Conservation (phyloP, 1,140 invertebrate genomes). For the Pararge aegeria region DNA sequence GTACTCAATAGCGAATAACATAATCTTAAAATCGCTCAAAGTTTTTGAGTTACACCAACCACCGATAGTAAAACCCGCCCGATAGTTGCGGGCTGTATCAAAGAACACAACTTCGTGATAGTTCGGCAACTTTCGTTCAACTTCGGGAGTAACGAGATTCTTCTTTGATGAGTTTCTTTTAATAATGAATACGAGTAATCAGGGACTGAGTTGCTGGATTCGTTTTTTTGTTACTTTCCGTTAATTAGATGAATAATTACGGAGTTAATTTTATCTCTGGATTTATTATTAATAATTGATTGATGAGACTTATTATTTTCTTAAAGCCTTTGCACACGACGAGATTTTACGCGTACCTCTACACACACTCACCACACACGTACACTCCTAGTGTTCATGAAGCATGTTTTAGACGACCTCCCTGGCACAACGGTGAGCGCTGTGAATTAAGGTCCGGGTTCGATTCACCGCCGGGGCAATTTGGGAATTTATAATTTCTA, state of each 20-base stretch:
- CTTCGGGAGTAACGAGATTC: slow-evolving; percentile 52
- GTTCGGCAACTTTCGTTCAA: slow-evolving; percentile 41
- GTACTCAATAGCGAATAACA: no score
- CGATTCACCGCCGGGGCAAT: no score
- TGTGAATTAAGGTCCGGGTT: no score
- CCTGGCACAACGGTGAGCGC: no score
- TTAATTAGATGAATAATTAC: not conserved
- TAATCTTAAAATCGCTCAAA: slow-evolving; percentile 2
- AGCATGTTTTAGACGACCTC: no score
- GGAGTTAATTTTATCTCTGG: not conserved
- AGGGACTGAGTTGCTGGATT: slow-evolving; percentile 8
- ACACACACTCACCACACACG: no score
- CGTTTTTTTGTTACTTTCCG: not conserved
- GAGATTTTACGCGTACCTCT: no score
- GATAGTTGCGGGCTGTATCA: slow-evolving; percentile 57
- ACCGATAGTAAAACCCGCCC: slow-evolving; percentile 50
- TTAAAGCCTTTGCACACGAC: no score
- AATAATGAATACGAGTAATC: slow-evolving; percentile 61
- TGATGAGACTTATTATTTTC: no score
- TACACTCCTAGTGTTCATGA: no score
- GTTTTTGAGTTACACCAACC: slow-evolving; percentile 27
- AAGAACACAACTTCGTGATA: slow-evolving; percentile 53
- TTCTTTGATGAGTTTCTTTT: slow-evolving; percentile 55
- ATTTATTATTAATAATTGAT: no score
- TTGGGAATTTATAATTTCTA: no score